Conservation (phyloP, 2,797 vertebrate species). For the Enteromius fasciolatus region DNA sequence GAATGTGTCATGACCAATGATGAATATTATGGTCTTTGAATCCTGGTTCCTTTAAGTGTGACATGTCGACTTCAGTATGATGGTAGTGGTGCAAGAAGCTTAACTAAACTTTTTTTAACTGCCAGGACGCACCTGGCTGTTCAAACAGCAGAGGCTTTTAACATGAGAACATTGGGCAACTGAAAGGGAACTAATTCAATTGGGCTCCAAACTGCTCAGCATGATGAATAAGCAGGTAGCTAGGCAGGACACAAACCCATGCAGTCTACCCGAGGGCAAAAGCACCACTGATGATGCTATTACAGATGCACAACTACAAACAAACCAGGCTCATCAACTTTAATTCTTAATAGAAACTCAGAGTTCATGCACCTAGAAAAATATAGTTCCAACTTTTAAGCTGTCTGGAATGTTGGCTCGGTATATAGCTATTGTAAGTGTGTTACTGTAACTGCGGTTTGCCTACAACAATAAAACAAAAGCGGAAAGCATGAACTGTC, state of each 20-base stretch:
- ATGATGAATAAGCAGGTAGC: slow-evolving; percentile 54
- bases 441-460: background rate
- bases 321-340: background rate
- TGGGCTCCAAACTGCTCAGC: slow-evolving; percentile 45
- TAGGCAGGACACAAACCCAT: slow-evolving; percentile 41
- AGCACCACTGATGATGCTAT: slow-evolving; percentile 12
- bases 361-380: background rate
- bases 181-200: slow-evolving; percentile 56
- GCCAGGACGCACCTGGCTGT: slow-evolving; percentile 38
- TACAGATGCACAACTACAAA: background rate
- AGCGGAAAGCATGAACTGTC: slow-evolving; percentile 4
- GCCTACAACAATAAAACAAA: background rate
- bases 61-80: slow-evolving; percentile 41
- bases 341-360: background rate
- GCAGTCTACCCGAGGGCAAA: background rate
- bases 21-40: slow-evolving; percentile 25
- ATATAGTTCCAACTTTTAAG: background rate
- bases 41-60: slow-evolving; percentile 38
- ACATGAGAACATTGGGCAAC: slow-evolving; percentile 51
- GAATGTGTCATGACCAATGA: slow-evolving; percentile 12
- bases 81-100: slow-evolving; percentile 24
- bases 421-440: background rate
- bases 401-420: slow-evolving; percentile 5
- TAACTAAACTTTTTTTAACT: slow-evolving; percentile 41
- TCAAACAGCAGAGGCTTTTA: slow-evolving; percentile 58